Conservation (phyloP, 1,140 invertebrate species). For the Bombus impatiens region DNA sequence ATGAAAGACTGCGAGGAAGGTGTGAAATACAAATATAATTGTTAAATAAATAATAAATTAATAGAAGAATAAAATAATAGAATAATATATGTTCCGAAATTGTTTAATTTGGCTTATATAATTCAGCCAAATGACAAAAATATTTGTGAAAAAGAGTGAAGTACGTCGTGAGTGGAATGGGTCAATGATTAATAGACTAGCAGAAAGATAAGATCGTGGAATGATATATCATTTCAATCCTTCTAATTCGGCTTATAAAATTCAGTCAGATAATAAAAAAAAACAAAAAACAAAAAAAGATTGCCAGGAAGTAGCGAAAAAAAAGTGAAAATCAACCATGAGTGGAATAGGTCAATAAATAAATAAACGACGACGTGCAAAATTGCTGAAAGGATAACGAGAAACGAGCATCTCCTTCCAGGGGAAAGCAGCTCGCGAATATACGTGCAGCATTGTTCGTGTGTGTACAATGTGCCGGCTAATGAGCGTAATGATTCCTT, state of each 20-base stretch:
- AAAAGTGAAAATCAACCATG: too few relatives aligned
- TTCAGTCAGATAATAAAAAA: background rate
- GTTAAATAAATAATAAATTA: background rate
- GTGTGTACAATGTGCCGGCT: slow-evolving; percentile 5
- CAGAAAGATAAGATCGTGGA: background rate
- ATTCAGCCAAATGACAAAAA: background rate
- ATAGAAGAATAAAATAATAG: too few relatives aligned
- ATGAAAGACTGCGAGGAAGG: rapidly evolving
- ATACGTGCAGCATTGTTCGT: background rate
- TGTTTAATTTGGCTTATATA: background rate
- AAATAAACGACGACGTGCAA: background rate
- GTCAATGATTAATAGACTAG: background rate
- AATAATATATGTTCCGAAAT: background rate
- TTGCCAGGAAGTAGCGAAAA: background rate
- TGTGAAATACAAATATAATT: background rate
- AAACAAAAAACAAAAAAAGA: background rate
- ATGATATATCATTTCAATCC: background rate
- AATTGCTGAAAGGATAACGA: background rate
- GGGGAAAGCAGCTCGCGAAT: background rate
- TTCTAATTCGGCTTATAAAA: background rate
- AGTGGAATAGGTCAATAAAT: background rate
- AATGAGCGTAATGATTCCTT: slow-evolving; percentile 35
- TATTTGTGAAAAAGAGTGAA: too few relatives aligned
- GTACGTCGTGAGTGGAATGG: background rate
- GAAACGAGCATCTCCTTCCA: background rate